Base-by-base conservation (phyloP, 2,797 vertebrate genomes). In the Pseudopleuronectes americanus region DNA sequence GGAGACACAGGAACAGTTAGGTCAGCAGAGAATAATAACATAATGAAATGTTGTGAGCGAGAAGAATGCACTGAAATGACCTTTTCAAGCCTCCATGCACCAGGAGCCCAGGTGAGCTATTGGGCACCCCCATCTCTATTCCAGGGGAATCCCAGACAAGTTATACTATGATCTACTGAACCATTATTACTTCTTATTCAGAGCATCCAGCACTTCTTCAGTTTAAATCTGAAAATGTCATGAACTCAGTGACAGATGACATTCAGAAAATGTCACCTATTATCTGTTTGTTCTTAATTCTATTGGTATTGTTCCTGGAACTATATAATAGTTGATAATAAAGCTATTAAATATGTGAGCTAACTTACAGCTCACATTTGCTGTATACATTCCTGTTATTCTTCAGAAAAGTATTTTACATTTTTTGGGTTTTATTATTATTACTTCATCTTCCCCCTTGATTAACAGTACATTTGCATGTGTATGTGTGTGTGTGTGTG, bases 11-110 rank as follows among this genome's bases (percentile, higher is more conserved):
- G 12, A 66, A 68, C 2, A 66, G 61, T 57, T 10, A 49, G 2
- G 59, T 86, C 33, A 88, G 63, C 28, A 79, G 12, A 49, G 55
- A 23, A 80, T 22, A 33, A 68, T 0, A 22, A 49, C n/a, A 21
- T 8, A 26, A 19, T 33, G 4, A 24, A 48, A 52, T 52, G n/a
- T 7, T 43, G 3, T 9, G 3, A 31, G 8, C 0, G 8, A n/a
- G 36, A 19, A 47, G 12, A 38, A 59, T 43, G 41, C 4, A 17
- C 38, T 16, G 13, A 16, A 41, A 4, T 41, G 10, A 41, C 14
- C 16, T 8, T 33, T 33, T 8, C 31, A 33, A 33, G 31, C 31
- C 31, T 10, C 8, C 8, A 10, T 33, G 9, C 31, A 33, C 9
- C 8, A 33, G 31, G 31, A 33, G 31, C 31, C 31, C 31, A 33